A percentile compares a stretch with the other conserved stretches of the same genome.
Conservation (phyloP, 2,113 vertebrate species). For the Pteropus alecto region DNA sequence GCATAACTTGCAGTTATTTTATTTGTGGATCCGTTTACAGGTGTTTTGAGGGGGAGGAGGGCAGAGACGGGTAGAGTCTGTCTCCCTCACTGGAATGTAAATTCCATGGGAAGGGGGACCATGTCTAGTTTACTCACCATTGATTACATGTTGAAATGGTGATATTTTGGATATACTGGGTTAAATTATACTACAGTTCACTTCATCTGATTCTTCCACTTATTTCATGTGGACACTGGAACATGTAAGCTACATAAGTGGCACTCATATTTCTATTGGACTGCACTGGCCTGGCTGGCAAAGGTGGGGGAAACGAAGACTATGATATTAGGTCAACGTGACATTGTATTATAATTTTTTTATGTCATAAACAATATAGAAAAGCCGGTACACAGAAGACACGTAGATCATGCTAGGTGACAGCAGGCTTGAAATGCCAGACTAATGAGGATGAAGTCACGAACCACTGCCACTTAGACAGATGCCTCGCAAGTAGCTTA, state of each 20-base stretch:
- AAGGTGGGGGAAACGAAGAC: neutral
- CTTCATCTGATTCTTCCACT: neutral
- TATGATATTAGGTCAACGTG: neutral
- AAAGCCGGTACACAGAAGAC: neutral
- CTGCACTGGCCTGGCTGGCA: neutral
- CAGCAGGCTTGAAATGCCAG: neutral
- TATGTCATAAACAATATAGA: neutral
- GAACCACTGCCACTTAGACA: neutral
- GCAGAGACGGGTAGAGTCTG: neutral
- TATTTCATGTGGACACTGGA: neutral
- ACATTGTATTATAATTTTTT: neutral
- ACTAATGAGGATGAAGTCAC: neutral
- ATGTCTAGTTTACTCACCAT: neutral
- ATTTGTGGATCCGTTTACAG: neutral
- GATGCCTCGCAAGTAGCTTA: neutral
- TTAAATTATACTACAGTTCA: neutral
- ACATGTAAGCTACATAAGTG: neutral
- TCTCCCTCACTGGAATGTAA: neutral
- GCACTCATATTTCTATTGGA: neutral
- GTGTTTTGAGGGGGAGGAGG: fast-evolving
- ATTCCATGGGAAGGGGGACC: neutral
- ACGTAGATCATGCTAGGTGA: neutral
- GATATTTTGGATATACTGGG: neutral
- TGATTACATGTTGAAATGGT: neutral
- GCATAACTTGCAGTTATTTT: neutral